These are phyloP conservation scores for Tachysurus fulvidraco DNA, from an alignment of 2,113 vertebrate genomes.

Conservation along the genomic window DNA sequence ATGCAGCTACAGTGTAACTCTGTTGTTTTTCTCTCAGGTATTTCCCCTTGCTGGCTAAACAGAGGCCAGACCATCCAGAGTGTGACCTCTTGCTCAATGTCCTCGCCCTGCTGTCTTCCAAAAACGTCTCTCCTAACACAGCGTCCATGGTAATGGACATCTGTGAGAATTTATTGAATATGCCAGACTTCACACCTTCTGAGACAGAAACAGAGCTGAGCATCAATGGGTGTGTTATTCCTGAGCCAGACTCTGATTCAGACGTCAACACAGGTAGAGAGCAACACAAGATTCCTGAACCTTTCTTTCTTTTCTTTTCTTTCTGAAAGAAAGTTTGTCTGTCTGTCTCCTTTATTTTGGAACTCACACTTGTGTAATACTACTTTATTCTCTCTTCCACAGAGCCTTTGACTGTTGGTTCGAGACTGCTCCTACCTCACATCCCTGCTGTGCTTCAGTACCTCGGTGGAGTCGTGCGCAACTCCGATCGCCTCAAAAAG, in stretches of 20 bases:
- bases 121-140: constrained; percentile 79
- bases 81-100: constrained; percentile 84
- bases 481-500: constrained; percentile 82
- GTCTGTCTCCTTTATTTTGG: background rate
- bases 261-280: constrained; percentile 70
- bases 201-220: constrained; percentile 71
- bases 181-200: constrained; percentile 79
- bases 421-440: constrained; percentile 83
- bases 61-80: constrained; percentile 79
- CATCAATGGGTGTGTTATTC: constrained; percentile 72
- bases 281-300: background rate
- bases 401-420: constrained; percentile 81
- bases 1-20: background rate
- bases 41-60: constrained; percentile 88
- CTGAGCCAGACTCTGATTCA: constrained; percentile 59
- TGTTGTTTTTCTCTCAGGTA: constrained; percentile 73
- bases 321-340: too few relatives aligned
- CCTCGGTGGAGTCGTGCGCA: constrained; percentile 82
- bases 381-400: constrained; percentile 19
- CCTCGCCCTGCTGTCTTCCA: constrained; percentile 85
- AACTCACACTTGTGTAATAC: background rate
- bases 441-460: constrained; percentile 86
- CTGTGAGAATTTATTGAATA: constrained; percentile 80
- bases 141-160: constrained; percentile 85
- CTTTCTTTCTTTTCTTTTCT: background rate